These are phyloP conservation scores for Helicoverpa zea DNA, from an alignment of 1,140 invertebrate species.

Conservation along the genomic window DNA sequence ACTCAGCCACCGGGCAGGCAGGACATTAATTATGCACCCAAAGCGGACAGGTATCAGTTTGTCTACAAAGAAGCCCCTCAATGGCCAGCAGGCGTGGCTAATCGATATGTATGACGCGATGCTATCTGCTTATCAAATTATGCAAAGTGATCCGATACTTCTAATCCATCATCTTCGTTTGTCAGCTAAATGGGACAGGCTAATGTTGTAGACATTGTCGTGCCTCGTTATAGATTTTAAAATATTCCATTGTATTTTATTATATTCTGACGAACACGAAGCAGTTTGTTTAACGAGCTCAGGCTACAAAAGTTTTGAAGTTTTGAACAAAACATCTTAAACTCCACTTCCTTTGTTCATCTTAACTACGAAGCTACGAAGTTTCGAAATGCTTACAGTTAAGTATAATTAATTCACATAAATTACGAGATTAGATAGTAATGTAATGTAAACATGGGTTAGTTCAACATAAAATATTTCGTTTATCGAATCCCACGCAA, in stretches of 20 bases:
- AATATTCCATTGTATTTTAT: slow-evolving; percentile 4
- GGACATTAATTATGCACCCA: slow-evolving; percentile 34
- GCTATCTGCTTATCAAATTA: slow-evolving; percentile 56
- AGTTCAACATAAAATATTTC: neutral
- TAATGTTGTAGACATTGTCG: neutral
- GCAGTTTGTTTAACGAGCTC: slow-evolving; percentile 21
- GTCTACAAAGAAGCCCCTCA: slow-evolving; percentile 61
- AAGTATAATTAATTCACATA: neutral
- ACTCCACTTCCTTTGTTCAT: slow-evolving; percentile 2
- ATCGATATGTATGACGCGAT: slow-evolving; percentile 62
- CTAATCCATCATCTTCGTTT: slow-evolving; percentile 43
- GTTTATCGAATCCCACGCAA: slow-evolving; percentile 13
- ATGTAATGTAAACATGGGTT: slow-evolving; percentile 6
- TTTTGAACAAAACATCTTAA: slow-evolving; percentile 36
- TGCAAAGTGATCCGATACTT: slow-evolving; percentile 56
- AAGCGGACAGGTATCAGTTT: slow-evolving; percentile 47
- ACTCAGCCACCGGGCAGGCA: slow-evolving; percentile 14
- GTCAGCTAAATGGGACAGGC: slow-evolving; percentile 7
- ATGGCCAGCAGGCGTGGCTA: slow-evolving; percentile 57
- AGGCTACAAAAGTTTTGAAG: slow-evolving; percentile 13
- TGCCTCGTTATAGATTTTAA: slow-evolving; percentile 23
- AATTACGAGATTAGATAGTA: neutral
- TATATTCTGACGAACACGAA: slow-evolving; percentile 23
- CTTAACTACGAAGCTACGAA: neutral
- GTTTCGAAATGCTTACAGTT: slow-evolving; percentile 8